A percentile compares a stretch with the other conserved stretches of the same genome.
These are phyloP conservation scores for Actenoides lindsayi DNA, from an alignment of 2,113 vertebrate genomes.

Conservation along the genomic window DNA sequence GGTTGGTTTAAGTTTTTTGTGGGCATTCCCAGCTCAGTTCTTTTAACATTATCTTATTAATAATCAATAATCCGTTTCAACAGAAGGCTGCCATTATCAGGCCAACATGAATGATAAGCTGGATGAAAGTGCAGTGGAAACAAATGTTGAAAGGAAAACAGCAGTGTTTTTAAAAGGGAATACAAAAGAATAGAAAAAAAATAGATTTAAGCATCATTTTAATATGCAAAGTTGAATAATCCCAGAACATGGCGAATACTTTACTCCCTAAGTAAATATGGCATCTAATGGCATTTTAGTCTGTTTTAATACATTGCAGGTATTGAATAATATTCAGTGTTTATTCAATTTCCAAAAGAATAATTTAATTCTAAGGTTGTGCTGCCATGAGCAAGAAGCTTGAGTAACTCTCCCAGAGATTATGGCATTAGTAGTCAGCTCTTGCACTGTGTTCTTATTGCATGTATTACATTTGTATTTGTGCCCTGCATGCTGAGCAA, in stretches of 20 bases:
- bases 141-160: neutral
- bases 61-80: neutral
- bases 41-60: neutral
- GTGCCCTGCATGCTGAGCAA: neutral
- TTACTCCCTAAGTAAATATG: neutral
- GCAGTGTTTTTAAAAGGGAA: neutral
- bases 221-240: neutral
- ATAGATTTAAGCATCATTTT: neutral
- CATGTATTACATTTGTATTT: neutral
- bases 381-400: neutral
- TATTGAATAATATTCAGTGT: neutral
- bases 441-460: neutral
- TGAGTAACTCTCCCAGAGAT: neutral
- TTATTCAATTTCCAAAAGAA: constrained; percentile 13
- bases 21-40: neutral
- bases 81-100: neutral
- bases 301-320: neutral
- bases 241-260: neutral
- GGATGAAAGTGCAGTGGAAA: neutral
- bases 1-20: neutral
- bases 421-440: neutral
- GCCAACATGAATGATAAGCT: neutral
- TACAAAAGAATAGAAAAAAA: neutral
- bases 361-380: constrained; percentile 11
- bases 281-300: neutral